These are phyloP conservation scores for Caenorhabditis sp. DNA, from an alignment of 2,888 invertebrate species.

Conservation along the genomic window DNA sequence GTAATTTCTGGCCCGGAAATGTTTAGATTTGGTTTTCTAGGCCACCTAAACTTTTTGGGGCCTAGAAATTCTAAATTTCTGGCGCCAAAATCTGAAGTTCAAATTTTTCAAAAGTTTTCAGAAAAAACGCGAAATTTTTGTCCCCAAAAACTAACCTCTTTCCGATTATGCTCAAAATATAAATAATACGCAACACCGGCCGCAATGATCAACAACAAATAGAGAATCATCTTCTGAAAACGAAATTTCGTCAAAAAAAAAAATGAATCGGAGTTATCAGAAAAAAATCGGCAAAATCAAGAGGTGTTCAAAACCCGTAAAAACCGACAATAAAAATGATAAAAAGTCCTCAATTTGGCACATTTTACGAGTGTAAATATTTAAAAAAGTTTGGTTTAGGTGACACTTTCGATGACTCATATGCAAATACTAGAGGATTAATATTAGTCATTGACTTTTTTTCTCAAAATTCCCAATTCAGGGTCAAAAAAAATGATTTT, in stretches of 20 bases:
- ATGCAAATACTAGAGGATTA: neutral
- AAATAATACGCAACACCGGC: constrained; percentile 27
- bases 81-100: no score
- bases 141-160: constrained; percentile 21
- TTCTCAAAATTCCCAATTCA: neutral
- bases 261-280: neutral
- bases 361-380: neutral
- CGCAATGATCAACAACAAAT: constrained; percentile 16
- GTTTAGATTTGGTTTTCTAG: no score
- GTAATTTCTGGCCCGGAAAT: no score
- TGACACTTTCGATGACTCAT: neutral
- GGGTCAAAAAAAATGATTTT: no score
- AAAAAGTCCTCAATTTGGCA: constrained; percentile 13
- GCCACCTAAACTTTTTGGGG: no score
- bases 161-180: constrained; percentile 21
- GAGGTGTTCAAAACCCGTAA: constrained; percentile 1
- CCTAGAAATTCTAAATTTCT: no score
- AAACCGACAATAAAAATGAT: constrained; percentile 10
- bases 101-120: neutral
- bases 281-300: neutral
- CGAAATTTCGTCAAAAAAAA: neutral
- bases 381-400: neutral
- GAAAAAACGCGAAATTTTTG: neutral
- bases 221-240: constrained; percentile 23
- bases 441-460: neutral